phyloP scores from a whole-genome alignment of 2,797 vertebrate species.

The Tolypeutes matacus region DNA sequence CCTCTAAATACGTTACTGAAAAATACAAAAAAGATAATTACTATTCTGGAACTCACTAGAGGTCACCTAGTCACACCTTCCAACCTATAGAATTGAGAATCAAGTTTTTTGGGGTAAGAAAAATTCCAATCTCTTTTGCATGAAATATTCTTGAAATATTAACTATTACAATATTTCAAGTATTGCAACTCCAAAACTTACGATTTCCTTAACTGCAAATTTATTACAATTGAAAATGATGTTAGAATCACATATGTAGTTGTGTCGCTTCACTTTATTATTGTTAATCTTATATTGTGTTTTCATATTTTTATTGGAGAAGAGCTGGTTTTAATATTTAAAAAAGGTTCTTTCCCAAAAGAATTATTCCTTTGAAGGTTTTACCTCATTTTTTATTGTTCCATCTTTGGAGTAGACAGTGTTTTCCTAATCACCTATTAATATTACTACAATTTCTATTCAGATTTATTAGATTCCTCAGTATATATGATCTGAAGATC shows the following conservation, averaged over 20 bases:
- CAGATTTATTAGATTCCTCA: background rate
- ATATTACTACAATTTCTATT: background rate
- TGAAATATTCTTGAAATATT: slow-evolving; percentile 38
- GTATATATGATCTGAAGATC: background rate
- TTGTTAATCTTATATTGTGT: background rate
- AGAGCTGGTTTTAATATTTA: background rate
- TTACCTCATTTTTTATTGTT: background rate
- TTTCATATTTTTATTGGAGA: background rate
- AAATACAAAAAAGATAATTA: slow-evolving; percentile 73
- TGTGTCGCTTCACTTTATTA: background rate
- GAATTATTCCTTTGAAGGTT: slow-evolving; percentile 1
- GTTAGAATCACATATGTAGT: background rate
- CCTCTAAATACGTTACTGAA: slow-evolving; percentile 96
- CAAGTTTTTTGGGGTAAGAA: background rate
- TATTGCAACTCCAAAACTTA: slow-evolving; percentile 5
- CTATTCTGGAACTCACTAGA: background rate
- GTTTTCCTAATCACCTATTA: background rate
- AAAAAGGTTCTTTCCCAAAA: slow-evolving; percentile 24
- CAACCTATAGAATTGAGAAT: background rate
- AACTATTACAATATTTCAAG: background rate
- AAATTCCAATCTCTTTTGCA: background rate
- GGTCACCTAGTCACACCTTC: background rate
- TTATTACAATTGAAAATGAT: background rate
- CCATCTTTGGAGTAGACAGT: background rate
- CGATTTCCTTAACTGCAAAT: background rate